Evolutionary conservation across 2,888 invertebrate genomes (phyloP).

Genomic region (Piscicola geometra): DNA sequence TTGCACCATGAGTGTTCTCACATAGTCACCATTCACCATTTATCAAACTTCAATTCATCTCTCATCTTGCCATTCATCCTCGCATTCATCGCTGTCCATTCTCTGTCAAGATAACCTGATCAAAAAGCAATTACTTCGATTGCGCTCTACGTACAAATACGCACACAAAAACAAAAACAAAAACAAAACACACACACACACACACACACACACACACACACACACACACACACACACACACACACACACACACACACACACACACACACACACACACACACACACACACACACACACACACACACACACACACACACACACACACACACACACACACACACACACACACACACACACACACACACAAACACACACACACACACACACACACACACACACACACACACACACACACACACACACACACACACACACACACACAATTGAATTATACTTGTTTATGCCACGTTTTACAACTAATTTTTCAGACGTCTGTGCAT

Average conservation of each 20-base stretch:
- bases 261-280: conserved; percentile 15
- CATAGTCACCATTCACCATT: too few species aligned
- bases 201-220: conserved; percentile 22
- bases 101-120: conserved; percentile 23
- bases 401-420: conserved; percentile 13
- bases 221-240: conserved; percentile 15
- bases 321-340: conserved; percentile 6
- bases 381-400: conserved; percentile 11
- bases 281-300: conserved; percentile 5
- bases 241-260: neutral
- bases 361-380: neutral
- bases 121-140: conserved; percentile 29
- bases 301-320: conserved; percentile 12
- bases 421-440: conserved; percentile 13
- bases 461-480: neutral
- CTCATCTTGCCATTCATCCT: neutral
- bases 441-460: conserved; percentile 2
- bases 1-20: too few species aligned
- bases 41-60: too few species aligned
- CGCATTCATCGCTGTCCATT: neutral
- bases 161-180: neutral
- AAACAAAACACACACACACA: conserved; percentile 5
- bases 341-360: neutral
- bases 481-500: too few species aligned
- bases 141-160: conserved; percentile 18